phyloP scores from a whole-genome alignment of 2,888 invertebrate genomes.

The Philhelius pedissequus region DNA sequence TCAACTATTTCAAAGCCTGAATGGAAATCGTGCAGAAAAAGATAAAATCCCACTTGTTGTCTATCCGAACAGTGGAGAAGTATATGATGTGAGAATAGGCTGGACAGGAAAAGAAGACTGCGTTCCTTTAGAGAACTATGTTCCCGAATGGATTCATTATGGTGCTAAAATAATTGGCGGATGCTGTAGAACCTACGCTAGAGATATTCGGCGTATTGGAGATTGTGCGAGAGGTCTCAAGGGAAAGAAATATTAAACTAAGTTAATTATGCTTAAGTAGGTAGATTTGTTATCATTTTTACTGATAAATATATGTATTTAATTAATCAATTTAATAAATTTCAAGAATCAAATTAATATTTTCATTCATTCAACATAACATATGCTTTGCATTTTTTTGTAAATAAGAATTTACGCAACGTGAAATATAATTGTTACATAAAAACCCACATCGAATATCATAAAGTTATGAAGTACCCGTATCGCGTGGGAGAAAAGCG shows the following conservation, averaged over 20 bases:
- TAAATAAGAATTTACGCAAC: no score
- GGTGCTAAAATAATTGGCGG: constrained; percentile 94
- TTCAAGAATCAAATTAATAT: no score
- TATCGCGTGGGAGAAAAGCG: no score
- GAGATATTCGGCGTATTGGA: constrained; percentile 87
- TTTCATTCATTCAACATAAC: no score
- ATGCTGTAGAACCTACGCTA: constrained; percentile 92
- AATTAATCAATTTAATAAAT: no score
- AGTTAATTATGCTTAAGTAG: neutral
- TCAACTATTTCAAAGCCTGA: constrained; percentile 82
- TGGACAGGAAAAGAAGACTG: constrained; percentile 87
- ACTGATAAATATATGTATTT: neutral
- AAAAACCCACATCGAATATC: no score
- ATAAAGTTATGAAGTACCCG: no score
- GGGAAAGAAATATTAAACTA: constrained; percentile 13
- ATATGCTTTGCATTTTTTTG: no score
- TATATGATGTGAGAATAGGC: constrained; percentile 74
- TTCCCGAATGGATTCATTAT: constrained; percentile 88
- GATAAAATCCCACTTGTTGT: constrained; percentile 87
- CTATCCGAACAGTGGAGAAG: constrained; percentile 93
- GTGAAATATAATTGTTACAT: no score
- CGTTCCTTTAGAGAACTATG: constrained; percentile 85
- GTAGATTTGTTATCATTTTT: neutral
- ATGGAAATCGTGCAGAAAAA: constrained; percentile 78
- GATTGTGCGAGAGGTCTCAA: constrained; percentile 74